Base-by-base conservation (phyloP, 2,797 vertebrate species). In the Vespertilio murinus region DNA sequence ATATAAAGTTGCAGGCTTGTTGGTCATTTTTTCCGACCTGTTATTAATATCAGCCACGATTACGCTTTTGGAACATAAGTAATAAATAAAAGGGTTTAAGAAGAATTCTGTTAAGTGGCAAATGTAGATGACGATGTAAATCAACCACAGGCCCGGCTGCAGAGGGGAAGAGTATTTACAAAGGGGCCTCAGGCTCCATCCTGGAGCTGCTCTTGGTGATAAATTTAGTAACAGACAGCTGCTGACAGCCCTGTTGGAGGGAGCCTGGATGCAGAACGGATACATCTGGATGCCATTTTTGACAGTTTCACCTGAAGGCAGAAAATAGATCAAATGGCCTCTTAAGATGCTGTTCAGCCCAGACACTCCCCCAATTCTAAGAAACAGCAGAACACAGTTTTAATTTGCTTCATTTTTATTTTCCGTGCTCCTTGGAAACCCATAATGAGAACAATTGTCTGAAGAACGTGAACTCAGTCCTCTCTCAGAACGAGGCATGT, bases 21-120 rank as follows among this genome's bases (percentile, higher is more conserved):
- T 28, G 25, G 96, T 96, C 65, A 93, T 97, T 97, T 96, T 97
- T 97, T 71, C 86, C 97, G 97, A 97, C 90, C 94, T 98, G 97
- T 96, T 98, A 97, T 95, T 96, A 95, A 95, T 91, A 95, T 92
- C 69, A 96, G 91, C 79, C 85, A 95, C 52, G 78, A 97, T 47
- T 96, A 64, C 88, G 71, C 25, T 35, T 94, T 89, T 83, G 77
- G 70, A 97, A 85, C 35, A 42, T 59, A 67, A 97, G 74, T 75
- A 91, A 92, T 93, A 97, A 97, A 88, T 80, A 87, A 96, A 91
- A 95, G 94, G 74, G 56, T 84, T 97, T 94, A n/a, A 91, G 67
- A 92, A 93, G 92, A 93, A 93, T 82, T 82, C 40, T 93, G 28
- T 83, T 93, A 96, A 96, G 93, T 95, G 88, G 93, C 69, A 89